Conservation (phyloP, 2,888 invertebrate genomes). For the Agrotis ipsilon region DNA sequence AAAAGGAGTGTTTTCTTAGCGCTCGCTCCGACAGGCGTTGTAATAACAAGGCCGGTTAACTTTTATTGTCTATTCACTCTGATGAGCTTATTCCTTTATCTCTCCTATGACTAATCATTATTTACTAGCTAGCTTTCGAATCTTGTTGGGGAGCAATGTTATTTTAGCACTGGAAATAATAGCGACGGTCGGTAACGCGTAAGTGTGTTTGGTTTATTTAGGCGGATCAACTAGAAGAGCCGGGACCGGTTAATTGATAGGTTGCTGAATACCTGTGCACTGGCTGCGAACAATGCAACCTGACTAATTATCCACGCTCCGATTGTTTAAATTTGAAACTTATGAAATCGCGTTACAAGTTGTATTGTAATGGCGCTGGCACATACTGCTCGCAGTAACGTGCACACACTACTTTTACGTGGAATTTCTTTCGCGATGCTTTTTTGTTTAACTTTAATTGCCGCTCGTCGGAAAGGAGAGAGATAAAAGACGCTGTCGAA, state of each 20-base stretch:
- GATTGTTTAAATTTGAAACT: constrained; percentile 89
- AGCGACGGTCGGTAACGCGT: constrained; percentile 54
- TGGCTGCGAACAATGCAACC: constrained; percentile 87
- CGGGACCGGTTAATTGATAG: constrained; percentile 82
- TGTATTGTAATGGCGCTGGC: constrained; percentile 78
- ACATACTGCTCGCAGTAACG: constrained; percentile 63
- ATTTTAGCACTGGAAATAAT: constrained; percentile 81
- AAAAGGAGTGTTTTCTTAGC: constrained; percentile 89
- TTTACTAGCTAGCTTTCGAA: constrained; percentile 73
- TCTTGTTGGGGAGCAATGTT: constrained; percentile 76
- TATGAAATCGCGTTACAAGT: constrained; percentile 84
- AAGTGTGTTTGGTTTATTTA: constrained; percentile 83
- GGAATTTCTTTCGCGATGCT: constrained; percentile 83
- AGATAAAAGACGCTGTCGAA: constrained; percentile 85
- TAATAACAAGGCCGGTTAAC: constrained; percentile 83
- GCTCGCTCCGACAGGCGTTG: constrained; percentile 75
- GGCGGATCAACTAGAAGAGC: constrained; percentile 81
- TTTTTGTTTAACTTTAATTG: constrained; percentile 87
- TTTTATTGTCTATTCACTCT: constrained; percentile 87
- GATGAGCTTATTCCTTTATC: constrained; percentile 87
- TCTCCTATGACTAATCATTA: constrained; percentile 85
- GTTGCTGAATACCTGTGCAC: constrained; percentile 88
- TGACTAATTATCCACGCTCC: constrained; percentile 86
- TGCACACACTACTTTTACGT: constrained; percentile 79
- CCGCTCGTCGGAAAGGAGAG: constrained; percentile 81